phyloP scores from a whole-genome alignment of 1,140 invertebrate genomes.

The Hyposmocoma kahamanoa region DNA sequence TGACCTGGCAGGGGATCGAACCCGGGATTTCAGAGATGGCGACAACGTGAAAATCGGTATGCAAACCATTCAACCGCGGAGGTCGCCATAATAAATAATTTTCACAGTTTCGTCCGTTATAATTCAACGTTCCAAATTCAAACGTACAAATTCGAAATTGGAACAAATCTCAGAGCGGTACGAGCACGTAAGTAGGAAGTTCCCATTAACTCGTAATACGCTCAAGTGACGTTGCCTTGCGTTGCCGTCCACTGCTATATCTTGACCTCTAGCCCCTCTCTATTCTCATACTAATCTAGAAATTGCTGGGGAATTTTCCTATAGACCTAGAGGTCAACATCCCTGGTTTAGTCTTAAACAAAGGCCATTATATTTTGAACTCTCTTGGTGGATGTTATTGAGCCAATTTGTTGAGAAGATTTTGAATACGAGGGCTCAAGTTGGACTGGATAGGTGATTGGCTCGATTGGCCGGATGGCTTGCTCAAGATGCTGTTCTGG shows the following conservation, averaged over 20 bases:
- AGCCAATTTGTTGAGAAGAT: too few relatives aligned
- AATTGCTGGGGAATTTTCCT: too few relatives aligned
- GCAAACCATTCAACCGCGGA: too few relatives aligned
- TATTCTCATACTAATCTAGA: conserved; percentile 13
- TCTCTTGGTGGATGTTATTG: too few relatives aligned
- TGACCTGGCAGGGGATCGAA: too few relatives aligned
- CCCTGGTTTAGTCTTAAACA: too few relatives aligned
- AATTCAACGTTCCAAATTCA: conserved; percentile 31
- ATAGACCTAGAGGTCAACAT: too few relatives aligned
- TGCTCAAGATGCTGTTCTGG: conserved; percentile 46
- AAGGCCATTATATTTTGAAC: too few relatives aligned
- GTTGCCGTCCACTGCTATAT: conserved; percentile 32
- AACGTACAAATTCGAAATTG: conserved; percentile 53
- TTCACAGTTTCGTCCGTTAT: too few relatives aligned
- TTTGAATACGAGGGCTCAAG: conserved; percentile 28
- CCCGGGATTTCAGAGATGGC: too few relatives aligned
- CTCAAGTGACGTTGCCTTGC: conserved; percentile 57
- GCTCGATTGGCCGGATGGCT: conserved; percentile 62
- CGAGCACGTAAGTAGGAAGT: conserved; percentile 64
- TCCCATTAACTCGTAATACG: conserved; percentile 61
- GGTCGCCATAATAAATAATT: too few relatives aligned
- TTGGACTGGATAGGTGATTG: conserved; percentile 45
- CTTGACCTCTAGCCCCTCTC: conserved; percentile 30
- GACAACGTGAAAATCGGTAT: too few relatives aligned
- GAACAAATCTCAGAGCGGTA: conserved; percentile 58